A percentile compares a stretch with the other conserved stretches of the same genome.
phyloP scores from a whole-genome alignment of 2,888 invertebrate genomes.

The Urechis unicinctus region DNA sequence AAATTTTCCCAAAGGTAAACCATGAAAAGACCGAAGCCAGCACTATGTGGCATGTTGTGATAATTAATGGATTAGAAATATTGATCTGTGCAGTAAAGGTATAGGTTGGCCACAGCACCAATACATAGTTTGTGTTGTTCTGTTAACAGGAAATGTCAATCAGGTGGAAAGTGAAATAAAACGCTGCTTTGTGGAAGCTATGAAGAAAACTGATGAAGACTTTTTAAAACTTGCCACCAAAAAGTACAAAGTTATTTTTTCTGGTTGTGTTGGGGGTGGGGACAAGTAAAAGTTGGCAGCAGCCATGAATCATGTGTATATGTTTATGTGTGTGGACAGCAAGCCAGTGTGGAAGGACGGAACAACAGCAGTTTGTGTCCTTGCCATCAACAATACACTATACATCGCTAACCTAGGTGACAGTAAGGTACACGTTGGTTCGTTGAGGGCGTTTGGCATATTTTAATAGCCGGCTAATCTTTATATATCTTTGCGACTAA shows the following conservation, averaged over 20 bases:
- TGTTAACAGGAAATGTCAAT: constrained; percentile 34
- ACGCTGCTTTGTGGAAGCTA: constrained; percentile 50
- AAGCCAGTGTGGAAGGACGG: constrained; percentile 57
- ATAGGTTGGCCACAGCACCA: too few relatives aligned
- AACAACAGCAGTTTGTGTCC: constrained; percentile 52
- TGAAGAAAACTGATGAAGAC: constrained; percentile 53
- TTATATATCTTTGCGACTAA: not conserved
- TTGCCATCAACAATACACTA: constrained; percentile 52
- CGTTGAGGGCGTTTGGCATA: not conserved
- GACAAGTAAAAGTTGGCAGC: too few relatives aligned
- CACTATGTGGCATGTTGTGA: too few relatives aligned
- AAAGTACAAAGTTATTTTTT: constrained; percentile 36
- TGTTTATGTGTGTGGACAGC: too few relatives aligned
- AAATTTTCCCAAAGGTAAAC: constrained; percentile 50
- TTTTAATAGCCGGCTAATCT: not conserved
- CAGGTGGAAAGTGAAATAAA: constrained; percentile 48
- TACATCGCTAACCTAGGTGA: constrained; percentile 56
- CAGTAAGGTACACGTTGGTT: constrained; percentile 54
- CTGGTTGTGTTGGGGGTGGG: not conserved
- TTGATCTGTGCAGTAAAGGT: too few relatives aligned
- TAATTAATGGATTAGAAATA: too few relatives aligned
- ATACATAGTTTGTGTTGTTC: too few relatives aligned
- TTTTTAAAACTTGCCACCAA: constrained; percentile 52
- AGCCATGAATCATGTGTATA: too few relatives aligned
- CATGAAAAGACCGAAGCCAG: too few relatives aligned